Base-by-base conservation (phyloP, 92 coral and sea anemone species). In the Porites cylindrica region DNA sequence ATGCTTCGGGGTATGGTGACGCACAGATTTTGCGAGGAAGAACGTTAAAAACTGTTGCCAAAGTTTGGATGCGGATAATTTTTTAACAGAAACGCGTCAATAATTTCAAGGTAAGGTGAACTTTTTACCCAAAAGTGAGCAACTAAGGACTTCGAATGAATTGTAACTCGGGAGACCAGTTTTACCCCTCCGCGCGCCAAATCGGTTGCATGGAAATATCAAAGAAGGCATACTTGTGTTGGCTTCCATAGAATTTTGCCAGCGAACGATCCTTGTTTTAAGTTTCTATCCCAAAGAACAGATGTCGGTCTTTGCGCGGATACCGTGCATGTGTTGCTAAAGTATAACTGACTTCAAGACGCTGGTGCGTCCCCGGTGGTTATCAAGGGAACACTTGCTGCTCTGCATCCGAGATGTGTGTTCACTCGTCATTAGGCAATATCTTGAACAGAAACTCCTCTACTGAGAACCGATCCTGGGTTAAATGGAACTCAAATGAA, bases 201-300 rank as follows among this genome's bases (percentile, higher is more conserved):
- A 75, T 85, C 75, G 89, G 98, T 95, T 95, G 94, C 98, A 92
- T 95, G 29, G 98, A 84, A 89, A 95, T 95, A 91, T 90, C 93
- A 74, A 77, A 72, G 79, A 69, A 59, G 88, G 80, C 96, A 95
- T 95, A 89, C 93, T 90, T 82, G 78, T 72, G 82, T 73, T 43
- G 86, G 91, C 80, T 90, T 90, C 96, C 98, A 93, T 95, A 93
- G 98, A 93, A 85, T 88, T 93, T 95, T 93, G 96, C 98, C 93
- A 84, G 94, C 90, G 96, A 91, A 95, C 96, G 77, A 68, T 72
- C 51, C 75, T 67, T 70, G 79, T 78, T 62, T 67, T 68, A 82
- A 38, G 66, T 52, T 83, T 62, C 87, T 76, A 75, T 61, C 74
- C 64, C 84, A 59, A 56, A 72, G 87, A 83, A 72, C 18, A 51